Evolutionary conservation across 2,113 vertebrate genomes (phyloP).

Genomic region (Rhineura floridana): DNA sequence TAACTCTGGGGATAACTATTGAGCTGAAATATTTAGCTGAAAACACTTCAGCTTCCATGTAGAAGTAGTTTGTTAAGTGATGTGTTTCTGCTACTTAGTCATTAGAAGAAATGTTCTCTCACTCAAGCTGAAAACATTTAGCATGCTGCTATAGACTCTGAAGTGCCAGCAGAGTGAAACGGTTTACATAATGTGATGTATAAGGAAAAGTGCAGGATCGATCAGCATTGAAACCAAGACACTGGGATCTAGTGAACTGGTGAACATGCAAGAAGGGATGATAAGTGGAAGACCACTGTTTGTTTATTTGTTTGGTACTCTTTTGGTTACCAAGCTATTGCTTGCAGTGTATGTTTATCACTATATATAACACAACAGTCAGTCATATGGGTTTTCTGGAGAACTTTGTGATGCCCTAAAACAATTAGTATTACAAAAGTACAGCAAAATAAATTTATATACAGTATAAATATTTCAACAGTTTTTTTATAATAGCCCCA

Average conservation of each 20-base stretch:
- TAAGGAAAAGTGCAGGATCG: not conserved
- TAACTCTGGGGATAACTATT: conserved; percentile 55
- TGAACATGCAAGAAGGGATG: not conserved
- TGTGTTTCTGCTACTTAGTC: not conserved
- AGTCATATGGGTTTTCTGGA: no score
- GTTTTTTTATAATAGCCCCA: no score
- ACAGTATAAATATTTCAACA: no score
- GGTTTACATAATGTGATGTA: not conserved
- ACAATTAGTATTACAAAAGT: no score
- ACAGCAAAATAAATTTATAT: no score
- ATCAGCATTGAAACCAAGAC: not conserved
- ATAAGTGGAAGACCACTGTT: no score
- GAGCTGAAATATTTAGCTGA: conserved; percentile 7
- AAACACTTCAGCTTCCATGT: conserved; percentile 26
- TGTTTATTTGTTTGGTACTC: no score
- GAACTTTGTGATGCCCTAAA: no score
- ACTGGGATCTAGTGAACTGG: not conserved
- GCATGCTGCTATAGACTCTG: not conserved
- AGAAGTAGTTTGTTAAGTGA: conserved; percentile 21
- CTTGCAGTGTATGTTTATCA: no score
- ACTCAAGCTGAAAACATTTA: not conserved
- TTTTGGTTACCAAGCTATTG: no score
- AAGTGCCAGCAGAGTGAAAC: not conserved
- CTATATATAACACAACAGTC: no score
- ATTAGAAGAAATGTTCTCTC: not conserved